phyloP scores from a whole-genome alignment of 2,113 vertebrate species.

The Rhynchomys soricoides region DNA sequence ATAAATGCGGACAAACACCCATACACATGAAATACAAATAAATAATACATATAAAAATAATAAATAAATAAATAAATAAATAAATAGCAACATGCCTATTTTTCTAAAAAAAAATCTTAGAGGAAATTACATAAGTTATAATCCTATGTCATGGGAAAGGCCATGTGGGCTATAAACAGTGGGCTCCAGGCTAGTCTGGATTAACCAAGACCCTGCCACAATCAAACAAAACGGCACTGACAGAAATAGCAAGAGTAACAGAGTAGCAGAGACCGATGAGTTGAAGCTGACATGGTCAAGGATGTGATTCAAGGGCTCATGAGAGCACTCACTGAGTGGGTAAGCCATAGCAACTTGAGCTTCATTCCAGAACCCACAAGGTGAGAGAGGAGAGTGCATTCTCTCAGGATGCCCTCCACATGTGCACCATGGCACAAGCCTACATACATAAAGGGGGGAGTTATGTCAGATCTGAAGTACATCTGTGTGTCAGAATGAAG shows the following conservation, averaged over 20 bases:
- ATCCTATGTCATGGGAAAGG: neutral
- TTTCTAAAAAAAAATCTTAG: neutral
- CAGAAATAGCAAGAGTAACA: neutral
- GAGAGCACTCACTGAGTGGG: neutral
- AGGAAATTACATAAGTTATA: neutral
- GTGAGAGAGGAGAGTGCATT: neutral
- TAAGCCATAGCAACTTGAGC: neutral
- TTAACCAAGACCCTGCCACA: neutral
- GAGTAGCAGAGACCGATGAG: neutral
- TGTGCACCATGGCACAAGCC: neutral
- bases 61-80: neutral
- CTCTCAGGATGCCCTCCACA: neutral
- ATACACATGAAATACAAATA: neutral
- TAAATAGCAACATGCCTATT: neutral
- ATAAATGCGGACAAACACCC: neutral
- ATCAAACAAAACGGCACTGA: neutral
- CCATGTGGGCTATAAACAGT: neutral
- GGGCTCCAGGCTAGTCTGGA: neutral
- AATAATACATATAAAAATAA: neutral
- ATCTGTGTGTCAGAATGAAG: neutral
- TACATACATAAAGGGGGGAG: neutral
- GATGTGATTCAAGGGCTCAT: neutral
- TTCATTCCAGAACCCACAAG: neutral
- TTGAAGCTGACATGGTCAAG: neutral
- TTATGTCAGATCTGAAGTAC: accelerated